These are phyloP conservation scores for Lonchura striata DNA, from an alignment of 2,113 vertebrate genomes.

Conservation along the genomic window DNA sequence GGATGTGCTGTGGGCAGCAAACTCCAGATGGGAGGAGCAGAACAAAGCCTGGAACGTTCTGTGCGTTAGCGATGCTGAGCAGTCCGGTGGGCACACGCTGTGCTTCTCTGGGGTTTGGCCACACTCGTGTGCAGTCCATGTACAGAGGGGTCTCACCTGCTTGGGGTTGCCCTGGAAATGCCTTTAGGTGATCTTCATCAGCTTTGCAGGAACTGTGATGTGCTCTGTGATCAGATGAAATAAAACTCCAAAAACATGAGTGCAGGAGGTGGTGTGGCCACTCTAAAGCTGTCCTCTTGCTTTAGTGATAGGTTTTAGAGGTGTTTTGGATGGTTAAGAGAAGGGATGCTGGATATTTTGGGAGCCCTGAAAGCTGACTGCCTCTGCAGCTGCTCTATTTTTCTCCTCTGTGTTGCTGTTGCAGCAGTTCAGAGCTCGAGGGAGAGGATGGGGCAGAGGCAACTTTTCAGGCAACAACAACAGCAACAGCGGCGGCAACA, in stretches of 20 bases:
- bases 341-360: background rate
- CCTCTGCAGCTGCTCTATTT: accelerated
- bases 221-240: background rate
- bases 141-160: background rate
- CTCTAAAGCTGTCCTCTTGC: background rate
- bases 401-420: background rate
- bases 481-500: constrained; percentile 78
- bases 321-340: background rate
- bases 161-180: background rate
- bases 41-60: background rate
- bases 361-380: background rate
- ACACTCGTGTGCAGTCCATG: accelerated
- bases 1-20: background rate
- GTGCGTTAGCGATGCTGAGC: background rate
- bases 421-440: constrained; percentile 85
- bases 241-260: background rate
- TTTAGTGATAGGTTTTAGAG: background rate
- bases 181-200: accelerated
- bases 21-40: background rate
- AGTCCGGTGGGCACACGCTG: accelerated
- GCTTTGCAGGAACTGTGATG: background rate
- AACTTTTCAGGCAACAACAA: constrained; percentile 80
- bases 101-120: background rate
- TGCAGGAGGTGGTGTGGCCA: too few relatives aligned
- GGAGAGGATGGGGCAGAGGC: constrained; percentile 90